Evolutionary conservation across 1,140 invertebrate genomes (phyloP).

Genomic region (Marisa cornuarietis): DNA sequence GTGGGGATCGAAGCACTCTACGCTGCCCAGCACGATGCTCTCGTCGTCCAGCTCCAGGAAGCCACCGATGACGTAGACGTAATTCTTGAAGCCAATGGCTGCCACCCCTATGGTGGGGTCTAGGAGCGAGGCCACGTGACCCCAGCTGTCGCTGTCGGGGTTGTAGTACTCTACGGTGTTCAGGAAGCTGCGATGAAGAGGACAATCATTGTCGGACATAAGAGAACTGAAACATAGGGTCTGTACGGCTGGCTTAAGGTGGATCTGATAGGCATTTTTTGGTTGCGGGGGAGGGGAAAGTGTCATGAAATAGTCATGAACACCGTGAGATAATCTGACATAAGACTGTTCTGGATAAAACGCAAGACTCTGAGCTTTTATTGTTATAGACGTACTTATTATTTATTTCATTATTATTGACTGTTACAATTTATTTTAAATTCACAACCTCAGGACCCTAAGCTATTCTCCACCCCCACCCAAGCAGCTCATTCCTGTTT

Average conservation of each 20-base stretch:
- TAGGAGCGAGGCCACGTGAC: constrained; percentile 26
- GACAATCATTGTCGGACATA: neutral
- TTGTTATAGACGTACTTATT: neutral
- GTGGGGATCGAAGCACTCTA: constrained; percentile 43
- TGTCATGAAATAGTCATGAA: too few species aligned
- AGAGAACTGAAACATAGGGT: too few species aligned
- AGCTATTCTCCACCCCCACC: too few species aligned
- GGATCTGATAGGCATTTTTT: too few species aligned
- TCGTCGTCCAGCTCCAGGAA: constrained; percentile 26
- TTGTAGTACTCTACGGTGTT: constrained; percentile 41
- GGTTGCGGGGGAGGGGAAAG: too few species aligned
- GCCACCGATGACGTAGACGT: constrained; percentile 38
- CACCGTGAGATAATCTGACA: too few species aligned
- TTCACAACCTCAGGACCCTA: too few species aligned
- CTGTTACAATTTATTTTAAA: neutral
- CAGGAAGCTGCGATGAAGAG: constrained; percentile 22
- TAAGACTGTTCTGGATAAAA: too few species aligned
- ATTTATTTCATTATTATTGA: neutral
- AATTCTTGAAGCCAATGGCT: constrained; percentile 27
- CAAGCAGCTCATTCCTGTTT: too few species aligned
- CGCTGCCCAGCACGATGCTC: constrained; percentile 32
- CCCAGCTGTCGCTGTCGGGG: constrained; percentile 37
- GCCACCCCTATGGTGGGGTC: constrained; percentile 37
- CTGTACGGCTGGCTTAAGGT: too few species aligned
- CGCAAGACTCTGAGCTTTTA: too few species aligned